Percentiles rank a stretch among this genome's conserved stretches.
Conservation (phyloP, 2,888 invertebrate genomes). For the Drosophila neoperkinsi region DNA sequence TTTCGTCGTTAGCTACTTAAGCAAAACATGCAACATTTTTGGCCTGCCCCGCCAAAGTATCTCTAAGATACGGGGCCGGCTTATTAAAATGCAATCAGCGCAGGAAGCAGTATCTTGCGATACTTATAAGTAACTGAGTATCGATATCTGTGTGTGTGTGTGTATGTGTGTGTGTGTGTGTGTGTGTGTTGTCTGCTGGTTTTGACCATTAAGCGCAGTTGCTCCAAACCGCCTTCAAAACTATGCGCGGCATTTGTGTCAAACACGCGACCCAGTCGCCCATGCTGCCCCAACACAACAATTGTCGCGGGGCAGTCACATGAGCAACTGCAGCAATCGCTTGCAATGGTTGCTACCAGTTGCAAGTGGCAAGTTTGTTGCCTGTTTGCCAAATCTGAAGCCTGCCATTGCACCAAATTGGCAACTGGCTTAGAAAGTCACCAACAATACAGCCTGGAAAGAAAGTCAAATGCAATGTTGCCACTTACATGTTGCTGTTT, state of each 20-base stretch:
- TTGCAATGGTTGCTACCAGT: conserved; percentile 32
- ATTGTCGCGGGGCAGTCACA: conserved; percentile 47
- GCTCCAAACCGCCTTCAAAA: conserved; percentile 78
- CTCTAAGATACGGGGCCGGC: conserved; percentile 52
- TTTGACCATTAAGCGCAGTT: conserved; percentile 73
- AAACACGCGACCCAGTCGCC: conserved; percentile 80
- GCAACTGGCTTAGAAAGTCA: conserved; percentile 79
- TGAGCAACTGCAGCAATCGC: not conserved
- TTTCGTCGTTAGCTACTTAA: conserved; percentile 61
- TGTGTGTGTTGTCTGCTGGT: conserved; percentile 41
- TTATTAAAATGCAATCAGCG: conserved; percentile 79
- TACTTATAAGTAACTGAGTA: conserved; percentile 16
- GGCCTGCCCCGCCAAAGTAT: conserved; percentile 31
- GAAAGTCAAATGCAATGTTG: conserved; percentile 68
- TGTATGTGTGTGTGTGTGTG: conserved; percentile 17
- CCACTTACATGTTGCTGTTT: conserved; percentile 66
- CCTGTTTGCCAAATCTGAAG: conserved; percentile 60
- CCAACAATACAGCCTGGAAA: conserved; percentile 60
- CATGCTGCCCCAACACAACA: conserved; percentile 54
- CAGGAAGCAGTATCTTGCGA: conserved; percentile 60
- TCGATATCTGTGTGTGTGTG: conserved; percentile 22
- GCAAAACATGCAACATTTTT: conserved; percentile 65
- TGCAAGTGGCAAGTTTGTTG: conserved; percentile 37
- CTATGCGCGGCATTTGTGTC: conserved; percentile 79
- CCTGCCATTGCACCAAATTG: conserved; percentile 73